A percentile compares a stretch with the other conserved stretches of the same genome.
phyloP scores from a whole-genome alignment of 2,797 vertebrate species.

The Platyrinchus mystaceus region DNA sequence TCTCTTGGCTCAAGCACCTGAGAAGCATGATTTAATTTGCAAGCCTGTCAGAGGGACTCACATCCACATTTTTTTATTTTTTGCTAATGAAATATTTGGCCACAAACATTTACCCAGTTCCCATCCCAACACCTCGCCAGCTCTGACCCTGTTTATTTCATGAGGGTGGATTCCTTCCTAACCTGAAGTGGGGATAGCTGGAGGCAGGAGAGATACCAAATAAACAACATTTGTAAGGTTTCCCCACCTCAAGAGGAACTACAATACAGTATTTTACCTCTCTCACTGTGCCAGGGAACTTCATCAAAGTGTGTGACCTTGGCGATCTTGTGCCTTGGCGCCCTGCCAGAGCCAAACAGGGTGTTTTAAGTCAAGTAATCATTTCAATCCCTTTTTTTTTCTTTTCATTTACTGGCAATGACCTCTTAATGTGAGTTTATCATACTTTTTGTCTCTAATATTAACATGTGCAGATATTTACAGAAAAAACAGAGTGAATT shows the following conservation, averaged over 20 bases:
- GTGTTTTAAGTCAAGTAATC: slow-evolving; percentile 6
- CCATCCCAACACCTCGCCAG: not conserved
- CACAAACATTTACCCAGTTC: not conserved
- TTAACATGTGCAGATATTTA: slow-evolving; percentile 5
- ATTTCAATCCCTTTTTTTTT: not conserved
- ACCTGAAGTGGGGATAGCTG: slow-evolving; percentile 3
- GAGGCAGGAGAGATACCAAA: slow-evolving; percentile 14
- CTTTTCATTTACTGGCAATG: not conserved
- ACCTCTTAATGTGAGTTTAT: not conserved
- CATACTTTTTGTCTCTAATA: not conserved
- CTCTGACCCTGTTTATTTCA: not conserved
- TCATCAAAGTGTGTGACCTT: slow-evolving; percentile 38
- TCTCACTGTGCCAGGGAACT: slow-evolving; percentile 48
- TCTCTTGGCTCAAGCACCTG: slow-evolving; percentile 32
- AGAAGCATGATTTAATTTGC: not conserved
- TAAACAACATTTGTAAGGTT: not conserved
- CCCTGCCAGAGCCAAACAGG: not conserved
- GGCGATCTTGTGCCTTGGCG: slow-evolving; percentile 22
- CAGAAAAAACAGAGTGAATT: slow-evolving; percentile 1
- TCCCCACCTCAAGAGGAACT: not conserved
- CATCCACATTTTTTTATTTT: not conserved
- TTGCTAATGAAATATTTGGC: slow-evolving; percentile 1
- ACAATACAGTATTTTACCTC: not conserved
- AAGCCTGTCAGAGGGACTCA: not conserved
- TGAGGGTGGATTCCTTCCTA: not conserved